Base-by-base conservation (phyloP, 2,797 vertebrate genomes). In the Paramormyrops hopkinsi region DNA sequence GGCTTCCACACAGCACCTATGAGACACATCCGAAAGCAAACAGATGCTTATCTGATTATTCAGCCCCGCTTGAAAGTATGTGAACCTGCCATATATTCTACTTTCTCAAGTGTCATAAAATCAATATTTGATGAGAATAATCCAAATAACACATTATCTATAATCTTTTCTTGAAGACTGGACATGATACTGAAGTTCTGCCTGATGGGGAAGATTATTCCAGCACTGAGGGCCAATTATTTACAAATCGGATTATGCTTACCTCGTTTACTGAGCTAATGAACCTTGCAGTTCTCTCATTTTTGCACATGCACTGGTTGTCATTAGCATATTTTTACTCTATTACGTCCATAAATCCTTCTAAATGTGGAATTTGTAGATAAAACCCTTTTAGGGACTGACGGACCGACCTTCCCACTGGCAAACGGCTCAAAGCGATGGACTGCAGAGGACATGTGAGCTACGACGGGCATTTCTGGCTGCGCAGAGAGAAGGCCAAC, bases 171-270 rank as follows among this genome's bases (percentile, higher is more conserved):
- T 44, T 79, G 73, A 79, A 44, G 73, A 79, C 25, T 79, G 73
- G 73, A 79, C 73, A 79, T 7, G 73, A 79, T 79, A 41, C 73
- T 79, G 37, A 79, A 79, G 73, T 19, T 44, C 73, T 79, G 73
- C 33, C 73, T 79, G 73, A 79, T 79, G 37, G 33, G 37, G 37
- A 79, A 79, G 33, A 79, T 79, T 79, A 79, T 79, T 79, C 73
- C 73, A 79, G 25, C 73, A 44, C 73, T n/a, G 73, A 79, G 37
- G 73, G 73, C 17, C 73, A 79, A 41, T 79, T 79, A 79, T 44
- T 79, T 79, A 79, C 73, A 79, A 79, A 79, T 79, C 73, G 37
- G 33, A 79, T 79, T 79, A 79, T 79, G 73, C 73, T 79, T 79
- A 79, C 17, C 73, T 79, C 73, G 17, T 44, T 79, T 79, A 44